A percentile compares a stretch with the other conserved stretches of the same genome.
Conservation (phyloP, 2,797 vertebrate genomes). For the Triplophysa yarkandensis region DNA sequence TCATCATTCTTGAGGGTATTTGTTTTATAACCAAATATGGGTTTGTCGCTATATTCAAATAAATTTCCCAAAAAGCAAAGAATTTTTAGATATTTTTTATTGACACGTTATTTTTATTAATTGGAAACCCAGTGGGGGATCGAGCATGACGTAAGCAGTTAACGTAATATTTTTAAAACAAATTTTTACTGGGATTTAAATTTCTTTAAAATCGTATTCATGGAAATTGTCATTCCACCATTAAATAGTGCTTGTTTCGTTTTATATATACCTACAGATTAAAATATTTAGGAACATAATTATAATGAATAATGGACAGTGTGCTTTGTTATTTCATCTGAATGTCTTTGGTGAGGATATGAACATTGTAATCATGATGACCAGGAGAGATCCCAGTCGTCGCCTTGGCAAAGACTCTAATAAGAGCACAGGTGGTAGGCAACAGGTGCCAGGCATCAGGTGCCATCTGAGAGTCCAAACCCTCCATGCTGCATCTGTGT, state of each 20-base stretch:
- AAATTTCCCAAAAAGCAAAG: neutral
- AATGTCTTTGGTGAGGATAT: constrained; percentile 53
- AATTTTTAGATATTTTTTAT: too few relatives aligned
- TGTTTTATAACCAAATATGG: neutral
- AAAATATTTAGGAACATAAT: neutral
- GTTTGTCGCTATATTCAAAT: neutral
- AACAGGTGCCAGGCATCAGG: constrained; percentile 34
- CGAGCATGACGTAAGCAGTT: neutral
- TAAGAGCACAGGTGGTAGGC: constrained; percentile 62
- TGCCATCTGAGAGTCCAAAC: constrained; percentile 18
- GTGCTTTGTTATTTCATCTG: constrained; percentile 27
- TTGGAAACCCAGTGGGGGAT: neutral
- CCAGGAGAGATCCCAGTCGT: constrained; percentile 18
- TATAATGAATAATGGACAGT: neutral
- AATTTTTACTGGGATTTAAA: too few relatives aligned
- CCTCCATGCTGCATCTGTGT: neutral
- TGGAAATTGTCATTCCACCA: neutral
- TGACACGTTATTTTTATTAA: neutral
- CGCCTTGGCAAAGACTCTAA: constrained; percentile 57
- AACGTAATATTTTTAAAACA: too few relatives aligned
- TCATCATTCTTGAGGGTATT: neutral
- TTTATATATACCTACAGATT: neutral
- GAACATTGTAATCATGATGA: constrained; percentile 30
- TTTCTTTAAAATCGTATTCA: neutral
- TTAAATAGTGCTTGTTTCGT: neutral